phyloP scores from a whole-genome alignment of 2,797 vertebrate genomes.

The Channallabes apus region DNA sequence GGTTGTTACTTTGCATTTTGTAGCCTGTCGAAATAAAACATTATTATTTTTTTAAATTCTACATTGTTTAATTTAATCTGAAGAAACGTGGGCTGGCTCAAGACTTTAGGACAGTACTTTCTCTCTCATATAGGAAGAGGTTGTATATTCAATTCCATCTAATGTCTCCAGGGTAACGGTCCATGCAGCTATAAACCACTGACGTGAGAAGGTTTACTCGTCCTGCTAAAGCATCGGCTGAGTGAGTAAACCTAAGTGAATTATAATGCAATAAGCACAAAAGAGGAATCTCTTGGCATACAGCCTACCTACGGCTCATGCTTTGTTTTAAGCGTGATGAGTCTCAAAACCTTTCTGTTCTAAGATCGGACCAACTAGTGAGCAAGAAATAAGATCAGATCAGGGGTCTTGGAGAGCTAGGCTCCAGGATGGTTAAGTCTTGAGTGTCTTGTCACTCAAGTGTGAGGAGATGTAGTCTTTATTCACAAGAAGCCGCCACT shows the following conservation, averaged over 20 bases:
- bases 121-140: not conserved
- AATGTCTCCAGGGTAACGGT: not conserved
- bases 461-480: not conserved
- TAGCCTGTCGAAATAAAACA: no score
- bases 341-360: not conserved
- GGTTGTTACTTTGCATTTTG: no score
- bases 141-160: not conserved
- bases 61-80: no score
- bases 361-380: not conserved
- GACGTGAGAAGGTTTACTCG: not conserved
- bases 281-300: not conserved
- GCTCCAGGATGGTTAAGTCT: not conserved
- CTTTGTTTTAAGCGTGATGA: not conserved
- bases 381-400: not conserved
- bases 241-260: not conserved
- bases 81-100: no score
- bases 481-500: not conserved
- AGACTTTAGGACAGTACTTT: no score
- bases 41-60: no score
- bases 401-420: not conserved
- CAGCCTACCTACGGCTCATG: not conserved
- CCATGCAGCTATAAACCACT: not conserved
- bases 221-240: not conserved
- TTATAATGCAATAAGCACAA: conserved; percentile 5
- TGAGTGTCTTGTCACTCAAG: not conserved